Evolutionary conservation across 2,888 invertebrate genomes (phyloP).

Genomic region (Folsomia manolachei): DNA sequence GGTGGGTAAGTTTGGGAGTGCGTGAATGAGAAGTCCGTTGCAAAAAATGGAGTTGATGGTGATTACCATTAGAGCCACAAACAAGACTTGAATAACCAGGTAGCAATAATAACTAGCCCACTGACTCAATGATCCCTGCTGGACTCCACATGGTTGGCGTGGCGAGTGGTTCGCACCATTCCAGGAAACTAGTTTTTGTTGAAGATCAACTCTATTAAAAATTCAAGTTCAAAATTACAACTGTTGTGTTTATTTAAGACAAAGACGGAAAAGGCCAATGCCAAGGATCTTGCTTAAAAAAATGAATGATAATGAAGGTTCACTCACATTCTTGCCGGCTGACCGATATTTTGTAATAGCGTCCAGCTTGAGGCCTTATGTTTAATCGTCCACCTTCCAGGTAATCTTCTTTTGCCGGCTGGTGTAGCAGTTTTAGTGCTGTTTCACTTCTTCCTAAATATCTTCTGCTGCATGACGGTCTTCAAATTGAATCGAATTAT

Average conservation of each 20-base stretch:
- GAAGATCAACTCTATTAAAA: not conserved
- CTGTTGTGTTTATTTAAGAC: constrained; percentile 5
- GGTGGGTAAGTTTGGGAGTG: not conserved
- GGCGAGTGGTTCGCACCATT: constrained; percentile 3
- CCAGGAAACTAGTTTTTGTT: constrained; percentile 22
- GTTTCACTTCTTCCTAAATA: not conserved
- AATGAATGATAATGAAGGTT: not conserved
- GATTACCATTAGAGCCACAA: not conserved
- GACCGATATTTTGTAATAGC: not conserved
- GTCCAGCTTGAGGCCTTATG: not conserved
- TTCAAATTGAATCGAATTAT: too few species aligned
- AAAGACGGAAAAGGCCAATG: too few species aligned
- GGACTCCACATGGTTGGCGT: not conserved
- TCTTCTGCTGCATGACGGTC: not conserved
- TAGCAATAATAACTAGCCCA: not conserved
- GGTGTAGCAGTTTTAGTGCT: too few species aligned
- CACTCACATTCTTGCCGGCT: too few species aligned
- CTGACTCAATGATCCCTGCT: too few species aligned
- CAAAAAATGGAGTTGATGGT: not conserved
- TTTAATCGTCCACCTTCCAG: not conserved
- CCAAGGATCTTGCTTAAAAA: constrained; percentile 7
- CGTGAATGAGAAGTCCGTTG: not conserved
- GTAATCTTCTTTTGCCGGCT: not conserved
- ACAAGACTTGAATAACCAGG: not conserved
- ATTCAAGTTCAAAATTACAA: constrained; percentile 22